Base-by-base conservation (phyloP, 2,797 vertebrate genomes). In the Furcifer pardalis region DNA sequence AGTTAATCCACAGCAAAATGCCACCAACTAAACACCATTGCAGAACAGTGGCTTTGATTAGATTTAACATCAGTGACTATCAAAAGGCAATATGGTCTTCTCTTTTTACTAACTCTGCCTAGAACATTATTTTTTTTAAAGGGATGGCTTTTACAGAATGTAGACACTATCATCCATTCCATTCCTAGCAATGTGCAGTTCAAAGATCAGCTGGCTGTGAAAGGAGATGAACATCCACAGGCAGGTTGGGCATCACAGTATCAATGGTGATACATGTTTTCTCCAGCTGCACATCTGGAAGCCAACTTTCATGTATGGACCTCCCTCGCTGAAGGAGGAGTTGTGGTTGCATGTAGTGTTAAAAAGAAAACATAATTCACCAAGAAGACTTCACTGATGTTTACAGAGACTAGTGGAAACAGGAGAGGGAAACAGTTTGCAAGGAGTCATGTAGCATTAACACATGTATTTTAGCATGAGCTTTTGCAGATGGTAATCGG, bases 1-100 rank as follows among this genome's bases (percentile, higher is more conserved):
- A 68, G 46, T 21, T 77, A 59, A 77, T 83, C 63, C 62, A 83
- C 42, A 76, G 49, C n/a, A 83, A 68, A 83, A n/a, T 75, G 63
- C 52, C 27, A 69, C 9, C 60, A 21, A 46, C 30, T 46, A 27
- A 44, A 37, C 60, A 49, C 32, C 19, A 44, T 17, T 52, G 21
- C 63, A 69, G 30, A 44, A 44, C 32, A 84, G 15, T 69, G 49
- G 32, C 37, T 69, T 60, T 69, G 56, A 44, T 17, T 37, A 42
- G 35, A 59, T 69, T 66, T 37, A n/a, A 68, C 25, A 3, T 76
- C 44, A 10, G 17, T 8, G 15, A 23, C 37, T 23, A 23, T 63
- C 12, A 59, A 73, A 56, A 56, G 30, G 25, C 19, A 32, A 13
- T 72, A 2, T 21, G 7, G 15, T 35, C 46, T 35, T 62, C 37